A percentile compares a stretch with the other conserved stretches of the same genome.
Conservation (phyloP, 2,113 vertebrate genomes). For the Rostratula benghalensis region DNA sequence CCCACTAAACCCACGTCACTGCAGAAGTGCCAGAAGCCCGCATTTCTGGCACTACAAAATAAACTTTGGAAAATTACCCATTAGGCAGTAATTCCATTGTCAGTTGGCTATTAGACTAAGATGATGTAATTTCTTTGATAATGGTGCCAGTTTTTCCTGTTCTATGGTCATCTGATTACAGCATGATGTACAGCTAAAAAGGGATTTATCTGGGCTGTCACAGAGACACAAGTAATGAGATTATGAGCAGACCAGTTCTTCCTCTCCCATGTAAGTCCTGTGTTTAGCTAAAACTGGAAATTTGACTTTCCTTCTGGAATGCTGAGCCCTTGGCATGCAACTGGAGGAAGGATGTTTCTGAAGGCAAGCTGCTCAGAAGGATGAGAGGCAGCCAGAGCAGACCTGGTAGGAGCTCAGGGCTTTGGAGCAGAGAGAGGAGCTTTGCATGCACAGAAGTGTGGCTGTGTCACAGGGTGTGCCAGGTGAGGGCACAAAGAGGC, state of each 20-base stretch:
- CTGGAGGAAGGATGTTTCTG: neutral
- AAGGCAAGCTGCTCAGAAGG: neutral
- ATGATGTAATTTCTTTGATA: constrained; percentile 37
- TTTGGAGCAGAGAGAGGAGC: neutral
- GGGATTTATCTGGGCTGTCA: neutral
- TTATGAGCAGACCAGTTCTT: neutral
- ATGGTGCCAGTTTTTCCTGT: constrained; percentile 1
- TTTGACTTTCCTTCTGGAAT: neutral
- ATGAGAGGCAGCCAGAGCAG: neutral
- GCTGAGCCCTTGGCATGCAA: accelerated
- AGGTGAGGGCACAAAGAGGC: neutral
- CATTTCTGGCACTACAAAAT: neutral
- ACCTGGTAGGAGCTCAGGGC: neutral
- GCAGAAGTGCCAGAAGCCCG: neutral
- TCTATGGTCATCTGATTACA: neutral
- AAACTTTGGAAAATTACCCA: constrained; percentile 16
- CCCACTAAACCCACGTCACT: neutral
- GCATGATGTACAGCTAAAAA: neutral
- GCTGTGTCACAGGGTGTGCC: neutral
- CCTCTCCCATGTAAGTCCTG: neutral
- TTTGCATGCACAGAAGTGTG: neutral
- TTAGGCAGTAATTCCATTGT: neutral
- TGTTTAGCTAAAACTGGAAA: neutral
- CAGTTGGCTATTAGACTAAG: neutral
- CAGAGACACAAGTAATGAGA: neutral